Conservation (phyloP, 2,888 invertebrate species). For the Cheilosia scutellata region DNA sequence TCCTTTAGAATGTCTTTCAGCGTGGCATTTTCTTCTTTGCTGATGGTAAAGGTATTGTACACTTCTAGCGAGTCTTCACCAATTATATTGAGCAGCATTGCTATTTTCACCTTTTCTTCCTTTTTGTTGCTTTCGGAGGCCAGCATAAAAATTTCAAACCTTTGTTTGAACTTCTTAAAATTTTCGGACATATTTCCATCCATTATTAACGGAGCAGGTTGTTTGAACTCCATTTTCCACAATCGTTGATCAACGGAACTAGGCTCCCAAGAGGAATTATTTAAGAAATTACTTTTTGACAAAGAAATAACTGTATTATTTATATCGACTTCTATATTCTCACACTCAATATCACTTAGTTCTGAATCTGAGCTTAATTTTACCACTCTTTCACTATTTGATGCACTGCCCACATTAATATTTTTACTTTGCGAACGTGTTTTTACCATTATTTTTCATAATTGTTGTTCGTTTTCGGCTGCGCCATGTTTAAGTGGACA, state of each 20-base stretch:
- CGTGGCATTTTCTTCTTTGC: neutral
- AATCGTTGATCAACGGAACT: too few relatives aligned
- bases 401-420: neutral
- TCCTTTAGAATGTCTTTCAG: neutral
- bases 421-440: slow-evolving; percentile 20
- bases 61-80: slow-evolving; percentile 19
- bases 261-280: too few relatives aligned
- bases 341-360: slow-evolving; percentile 1
- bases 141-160: slow-evolving; percentile 13
- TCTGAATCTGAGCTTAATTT: neutral
- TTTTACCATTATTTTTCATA: slow-evolving; percentile 14
- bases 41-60: slow-evolving; percentile 18
- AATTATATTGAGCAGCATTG: slow-evolving; percentile 19
- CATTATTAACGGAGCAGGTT: slow-evolving; percentile 21
- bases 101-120: slow-evolving; percentile 15
- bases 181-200: slow-evolving; percentile 30
- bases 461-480: slow-evolving; percentile 11
- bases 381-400: neutral
- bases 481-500: slow-evolving; percentile 10
- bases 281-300: too few relatives aligned
- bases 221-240: slow-evolving; percentile 15
- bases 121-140: slow-evolving; percentile 7
- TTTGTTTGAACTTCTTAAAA: slow-evolving; percentile 26
- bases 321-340: slow-evolving; percentile 16
- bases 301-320: neutral